Evolutionary conservation across 2,888 invertebrate species (phyloP).

Genomic region (Parasteatoda lunata): DNA sequence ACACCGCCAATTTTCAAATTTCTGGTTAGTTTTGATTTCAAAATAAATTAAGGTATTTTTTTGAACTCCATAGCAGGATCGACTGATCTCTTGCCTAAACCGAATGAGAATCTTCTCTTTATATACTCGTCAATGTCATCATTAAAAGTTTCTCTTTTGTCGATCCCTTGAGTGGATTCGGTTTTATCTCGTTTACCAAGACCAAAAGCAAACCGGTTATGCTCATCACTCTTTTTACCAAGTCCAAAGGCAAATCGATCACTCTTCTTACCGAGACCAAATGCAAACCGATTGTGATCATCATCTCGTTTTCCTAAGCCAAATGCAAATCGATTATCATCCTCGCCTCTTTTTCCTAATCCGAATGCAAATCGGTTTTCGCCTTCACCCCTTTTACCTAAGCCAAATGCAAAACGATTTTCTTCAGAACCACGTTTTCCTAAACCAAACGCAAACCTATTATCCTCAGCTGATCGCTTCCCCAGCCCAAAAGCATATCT

Average conservation of each 20-base stretch:
- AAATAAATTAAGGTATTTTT: slow-evolving; percentile 20
- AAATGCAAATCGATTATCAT: slow-evolving; percentile 41
- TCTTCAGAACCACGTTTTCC: slow-evolving; percentile 37
- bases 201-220: slow-evolving; percentile 46
- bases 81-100: slow-evolving; percentile 68
- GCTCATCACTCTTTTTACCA: slow-evolving; percentile 32
- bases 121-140: slow-evolving; percentile 68
- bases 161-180: slow-evolving; percentile 19
- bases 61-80: slow-evolving; percentile 64
- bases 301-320: slow-evolving; percentile 51
- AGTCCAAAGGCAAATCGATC: slow-evolving; percentile 53
- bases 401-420: slow-evolving; percentile 61
- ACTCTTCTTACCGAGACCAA: slow-evolving; percentile 53
- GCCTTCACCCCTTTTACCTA: slow-evolving; percentile 64
- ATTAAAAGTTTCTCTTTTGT: slow-evolving; percentile 47
- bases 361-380: slow-evolving; percentile 47
- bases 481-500: slow-evolving; percentile 63
- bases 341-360: slow-evolving; percentile 21
- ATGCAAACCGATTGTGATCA: slow-evolving; percentile 51
- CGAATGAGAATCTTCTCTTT: slow-evolving; percentile 69
- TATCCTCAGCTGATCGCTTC: slow-evolving; percentile 21
- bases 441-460: slow-evolving; percentile 55
- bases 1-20: too few species aligned
- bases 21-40: too few species aligned
- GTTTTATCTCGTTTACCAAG: slow-evolving; percentile 35